Conservation (phyloP, 1,140 invertebrate genomes). For the Diabrotica undecimpunctata region DNA sequence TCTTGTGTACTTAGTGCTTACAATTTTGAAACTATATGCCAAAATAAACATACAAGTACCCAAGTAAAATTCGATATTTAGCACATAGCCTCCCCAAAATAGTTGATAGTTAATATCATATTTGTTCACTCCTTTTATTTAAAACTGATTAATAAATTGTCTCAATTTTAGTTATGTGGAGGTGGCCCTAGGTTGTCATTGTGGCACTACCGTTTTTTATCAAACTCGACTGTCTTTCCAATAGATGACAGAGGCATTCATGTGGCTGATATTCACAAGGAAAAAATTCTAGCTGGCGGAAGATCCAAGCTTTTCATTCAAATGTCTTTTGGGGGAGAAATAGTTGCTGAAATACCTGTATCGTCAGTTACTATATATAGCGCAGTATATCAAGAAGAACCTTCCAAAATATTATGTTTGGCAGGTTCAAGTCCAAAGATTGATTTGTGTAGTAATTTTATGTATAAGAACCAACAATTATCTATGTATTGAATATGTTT, state of each 20-base stretch:
- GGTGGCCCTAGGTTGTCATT: conserved; percentile 77
- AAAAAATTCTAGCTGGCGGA: conserved; percentile 75
- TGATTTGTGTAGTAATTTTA: conserved; percentile 82
- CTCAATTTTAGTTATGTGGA: conserved; percentile 57
- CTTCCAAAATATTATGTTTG: conserved; percentile 69
- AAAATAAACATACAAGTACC: too few species aligned
- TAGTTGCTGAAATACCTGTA: conserved; percentile 72
- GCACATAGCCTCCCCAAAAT: too few species aligned
- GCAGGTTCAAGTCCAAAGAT: conserved; percentile 77
- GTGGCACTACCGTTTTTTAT: conserved; percentile 77
- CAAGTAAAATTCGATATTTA: too few species aligned
- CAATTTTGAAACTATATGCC: too few species aligned
- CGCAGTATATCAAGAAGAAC: conserved; percentile 59
- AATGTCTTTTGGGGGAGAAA: conserved; percentile 70
- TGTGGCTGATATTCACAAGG: conserved; percentile 73
- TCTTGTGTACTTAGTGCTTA: too few species aligned
- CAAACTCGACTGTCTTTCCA: conserved; percentile 68
- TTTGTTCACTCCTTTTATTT: too few species aligned
- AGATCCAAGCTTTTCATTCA: conserved; percentile 70
- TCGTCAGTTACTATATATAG: conserved; percentile 74
- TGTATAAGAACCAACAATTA: conserved; percentile 65
- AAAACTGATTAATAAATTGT: neutral
- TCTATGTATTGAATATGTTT: conserved; percentile 49
- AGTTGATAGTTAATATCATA: too few species aligned
- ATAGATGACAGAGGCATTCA: conserved; percentile 70